phyloP scores from a whole-genome alignment of 2,113 vertebrate species.

The Bos javanicus region DNA sequence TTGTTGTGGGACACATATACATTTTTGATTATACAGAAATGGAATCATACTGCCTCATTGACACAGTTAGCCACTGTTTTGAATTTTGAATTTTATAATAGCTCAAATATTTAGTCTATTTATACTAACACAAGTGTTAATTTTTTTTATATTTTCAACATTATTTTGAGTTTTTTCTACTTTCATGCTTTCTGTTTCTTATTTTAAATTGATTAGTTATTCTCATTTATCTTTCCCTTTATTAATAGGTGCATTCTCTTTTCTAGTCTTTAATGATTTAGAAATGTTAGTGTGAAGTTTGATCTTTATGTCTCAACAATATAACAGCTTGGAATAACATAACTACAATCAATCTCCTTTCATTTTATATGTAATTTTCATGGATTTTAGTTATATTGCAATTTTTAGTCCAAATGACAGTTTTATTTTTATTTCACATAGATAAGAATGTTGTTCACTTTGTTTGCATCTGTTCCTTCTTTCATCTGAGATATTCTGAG shows the following conservation, averaged over 20 bases:
- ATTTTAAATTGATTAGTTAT: neutral
- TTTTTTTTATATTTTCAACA: neutral
- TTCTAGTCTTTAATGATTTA: too few relatives aligned
- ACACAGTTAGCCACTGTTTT: neutral
- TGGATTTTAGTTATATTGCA: neutral
- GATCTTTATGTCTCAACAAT: neutral
- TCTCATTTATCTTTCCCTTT: neutral
- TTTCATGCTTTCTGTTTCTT: neutral
- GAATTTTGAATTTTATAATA: neutral
- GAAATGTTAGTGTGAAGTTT: too few relatives aligned
- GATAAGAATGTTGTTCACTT: neutral
- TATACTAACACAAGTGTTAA: neutral
- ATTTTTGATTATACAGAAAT: neutral
- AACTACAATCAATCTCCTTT: neutral
- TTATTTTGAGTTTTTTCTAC: neutral
- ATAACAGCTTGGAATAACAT: neutral
- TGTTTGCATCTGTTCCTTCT: neutral
- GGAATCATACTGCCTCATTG: neutral
- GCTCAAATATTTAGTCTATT: neutral
- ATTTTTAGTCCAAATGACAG: neutral
- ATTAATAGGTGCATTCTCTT: neutral
- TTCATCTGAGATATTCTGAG: neutral
- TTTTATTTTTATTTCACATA: neutral
- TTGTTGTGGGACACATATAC: neutral
- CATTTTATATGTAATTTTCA: neutral